Percentiles rank a stretch among this genome's conserved stretches.
These are phyloP conservation scores for Cephus sareptanus DNA, from an alignment of 2,888 invertebrate genomes.

Conservation along the genomic window DNA sequence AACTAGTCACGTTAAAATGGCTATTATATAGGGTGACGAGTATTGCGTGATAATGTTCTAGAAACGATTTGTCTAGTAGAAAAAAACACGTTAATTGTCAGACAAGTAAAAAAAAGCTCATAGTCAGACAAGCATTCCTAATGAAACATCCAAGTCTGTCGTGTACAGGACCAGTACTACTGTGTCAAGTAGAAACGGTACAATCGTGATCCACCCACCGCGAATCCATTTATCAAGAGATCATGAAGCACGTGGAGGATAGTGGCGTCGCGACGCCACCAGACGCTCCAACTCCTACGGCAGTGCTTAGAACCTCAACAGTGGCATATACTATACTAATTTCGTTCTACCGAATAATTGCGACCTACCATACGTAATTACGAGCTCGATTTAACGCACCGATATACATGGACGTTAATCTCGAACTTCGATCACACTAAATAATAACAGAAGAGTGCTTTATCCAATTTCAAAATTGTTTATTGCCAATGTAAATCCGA, in stretches of 20 bases:
- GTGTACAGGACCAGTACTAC: constrained; percentile 24
- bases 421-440: no score
- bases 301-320: neutral
- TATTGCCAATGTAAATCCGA: neutral
- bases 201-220: constrained; percentile 41
- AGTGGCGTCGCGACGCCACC: constrained; percentile 16
- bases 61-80: neutral
- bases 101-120: neutral
- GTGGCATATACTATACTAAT: neutral
- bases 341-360: neutral
- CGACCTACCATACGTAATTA: no score
- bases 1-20: neutral
- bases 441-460: neutral
- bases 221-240: constrained; percentile 32
- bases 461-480: neutral
- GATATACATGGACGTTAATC: no score
- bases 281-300: neutral
- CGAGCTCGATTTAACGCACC: no score
- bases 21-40: neutral
- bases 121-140: neutral
- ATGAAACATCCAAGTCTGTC: constrained; percentile 1
- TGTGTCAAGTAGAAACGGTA: constrained; percentile 35
- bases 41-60: neutral
- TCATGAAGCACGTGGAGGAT: constrained; percentile 21
- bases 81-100: neutral